phyloP scores from a whole-genome alignment of 2,113 vertebrate genomes.

The Clinocottus analis region DNA sequence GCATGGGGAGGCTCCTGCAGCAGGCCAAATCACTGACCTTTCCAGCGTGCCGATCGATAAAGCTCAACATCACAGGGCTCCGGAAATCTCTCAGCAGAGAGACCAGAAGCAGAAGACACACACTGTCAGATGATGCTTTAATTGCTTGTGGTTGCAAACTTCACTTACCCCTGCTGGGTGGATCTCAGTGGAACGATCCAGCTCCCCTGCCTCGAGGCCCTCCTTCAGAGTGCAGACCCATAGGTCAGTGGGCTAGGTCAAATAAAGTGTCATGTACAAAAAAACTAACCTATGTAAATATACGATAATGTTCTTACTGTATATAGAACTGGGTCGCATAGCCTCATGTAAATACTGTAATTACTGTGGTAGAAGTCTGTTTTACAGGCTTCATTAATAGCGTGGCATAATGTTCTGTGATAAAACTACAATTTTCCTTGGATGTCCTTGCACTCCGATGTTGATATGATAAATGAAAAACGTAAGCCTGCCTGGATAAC shows the following conservation, averaged over 20 bases:
- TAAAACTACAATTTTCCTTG: neutral
- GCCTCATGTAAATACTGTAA: slow-evolving; percentile 1
- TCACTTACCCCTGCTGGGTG: slow-evolving; percentile 59
- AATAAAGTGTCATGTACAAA: slow-evolving; percentile 3
- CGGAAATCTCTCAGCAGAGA: slow-evolving; percentile 78
- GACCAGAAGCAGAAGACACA: slow-evolving; percentile 70
- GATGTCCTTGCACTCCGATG: neutral
- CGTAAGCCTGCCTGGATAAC: slow-evolving; percentile 7
- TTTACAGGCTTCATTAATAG: neutral
- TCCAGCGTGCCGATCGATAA: slow-evolving; percentile 74
- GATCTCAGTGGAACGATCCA: slow-evolving; percentile 37
- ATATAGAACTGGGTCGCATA: neutral
- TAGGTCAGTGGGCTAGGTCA: slow-evolving; percentile 21
- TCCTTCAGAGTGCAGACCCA: slow-evolving; percentile 14
- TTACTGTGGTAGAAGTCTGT: neutral
- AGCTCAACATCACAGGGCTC: slow-evolving; percentile 74
- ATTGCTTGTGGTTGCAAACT: slow-evolving; percentile 75
- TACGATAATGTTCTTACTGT: neutral
- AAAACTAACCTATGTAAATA: neutral
- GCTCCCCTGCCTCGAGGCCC: neutral
- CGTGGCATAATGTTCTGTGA: neutral
- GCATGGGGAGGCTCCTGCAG: slow-evolving; percentile 46
- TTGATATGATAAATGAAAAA: slow-evolving; percentile 15
- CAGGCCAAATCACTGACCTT: slow-evolving; percentile 76
- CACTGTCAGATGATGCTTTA: slow-evolving; percentile 74